Evolutionary conservation across 2,113 vertebrate species (phyloP).

Genomic region (Prunella fulvescens): DNA sequence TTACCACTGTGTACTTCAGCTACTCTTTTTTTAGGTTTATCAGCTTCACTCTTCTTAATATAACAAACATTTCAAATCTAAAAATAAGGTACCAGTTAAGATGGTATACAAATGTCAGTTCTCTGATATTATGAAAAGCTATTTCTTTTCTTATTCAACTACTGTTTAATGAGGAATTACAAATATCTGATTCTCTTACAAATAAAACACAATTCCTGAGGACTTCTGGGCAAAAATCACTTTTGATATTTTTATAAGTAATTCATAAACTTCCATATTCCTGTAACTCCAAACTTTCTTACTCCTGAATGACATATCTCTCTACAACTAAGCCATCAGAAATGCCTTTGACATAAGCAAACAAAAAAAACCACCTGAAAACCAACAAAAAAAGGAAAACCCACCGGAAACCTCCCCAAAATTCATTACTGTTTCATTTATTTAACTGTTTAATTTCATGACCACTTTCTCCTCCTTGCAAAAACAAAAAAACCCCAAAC

Average conservation of each 20-base stretch:
- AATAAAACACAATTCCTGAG: neutral
- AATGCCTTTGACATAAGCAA: neutral
- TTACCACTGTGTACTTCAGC: neutral
- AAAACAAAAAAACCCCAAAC: fast-evolving
- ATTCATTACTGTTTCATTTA: neutral
- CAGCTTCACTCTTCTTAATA: neutral
- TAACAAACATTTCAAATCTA: neutral
- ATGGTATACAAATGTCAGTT: neutral
- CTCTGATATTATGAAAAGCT: neutral
- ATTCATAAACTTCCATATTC: neutral
- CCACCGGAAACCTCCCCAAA: fast-evolving
- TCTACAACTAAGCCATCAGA: neutral
- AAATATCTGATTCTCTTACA: neutral
- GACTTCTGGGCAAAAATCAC: neutral
- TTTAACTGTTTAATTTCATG: neutral
- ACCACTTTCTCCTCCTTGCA: neutral
- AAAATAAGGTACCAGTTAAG: neutral
- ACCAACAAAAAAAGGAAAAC: neutral
- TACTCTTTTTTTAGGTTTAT: neutral
- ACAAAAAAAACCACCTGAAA: fast-evolving
- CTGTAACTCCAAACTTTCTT: neutral
- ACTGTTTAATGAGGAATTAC: neutral
- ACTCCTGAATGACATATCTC: neutral
- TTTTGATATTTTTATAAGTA: neutral
- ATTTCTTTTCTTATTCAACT: neutral